Evolutionary conservation across 2,797 vertebrate species (phyloP).

Genomic region (Peromyscus attwateri): DNA sequence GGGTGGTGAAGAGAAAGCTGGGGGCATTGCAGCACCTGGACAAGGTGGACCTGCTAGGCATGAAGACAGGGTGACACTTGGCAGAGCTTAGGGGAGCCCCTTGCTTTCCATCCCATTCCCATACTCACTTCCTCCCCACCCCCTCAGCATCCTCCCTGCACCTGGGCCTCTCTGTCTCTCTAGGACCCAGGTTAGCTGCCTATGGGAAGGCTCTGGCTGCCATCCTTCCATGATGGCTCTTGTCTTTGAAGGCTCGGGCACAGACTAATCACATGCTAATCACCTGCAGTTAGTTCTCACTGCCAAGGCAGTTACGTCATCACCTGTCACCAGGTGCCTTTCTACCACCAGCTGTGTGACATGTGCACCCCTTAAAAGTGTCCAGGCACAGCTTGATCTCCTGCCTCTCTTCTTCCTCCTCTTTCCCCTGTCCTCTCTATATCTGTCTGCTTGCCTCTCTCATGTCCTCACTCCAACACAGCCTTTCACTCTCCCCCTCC

Average conservation of each 20-base stretch:
- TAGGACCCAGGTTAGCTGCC: background rate
- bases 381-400: background rate
- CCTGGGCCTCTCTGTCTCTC: background rate
- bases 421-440: background rate
- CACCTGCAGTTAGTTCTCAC: background rate
- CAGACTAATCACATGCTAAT: background rate
- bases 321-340: background rate
- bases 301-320: background rate
- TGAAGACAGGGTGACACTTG: background rate
- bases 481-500: background rate
- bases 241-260: background rate
- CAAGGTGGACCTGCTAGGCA: slow-evolving; percentile 91
- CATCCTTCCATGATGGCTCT: background rate
- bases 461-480: background rate
- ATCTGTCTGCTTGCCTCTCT: background rate
- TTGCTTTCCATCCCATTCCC: background rate
- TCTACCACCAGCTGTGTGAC: background rate
- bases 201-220: background rate
- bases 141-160: background rate
- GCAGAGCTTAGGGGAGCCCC: background rate
- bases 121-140: too few species aligned
- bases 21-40: slow-evolving; percentile 98
- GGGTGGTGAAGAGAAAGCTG: slow-evolving; percentile 97
- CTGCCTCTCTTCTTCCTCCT: background rate
- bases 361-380: background rate